Base-by-base conservation (phyloP, 2,797 vertebrate species). In the Phalanger gymnotis region DNA sequence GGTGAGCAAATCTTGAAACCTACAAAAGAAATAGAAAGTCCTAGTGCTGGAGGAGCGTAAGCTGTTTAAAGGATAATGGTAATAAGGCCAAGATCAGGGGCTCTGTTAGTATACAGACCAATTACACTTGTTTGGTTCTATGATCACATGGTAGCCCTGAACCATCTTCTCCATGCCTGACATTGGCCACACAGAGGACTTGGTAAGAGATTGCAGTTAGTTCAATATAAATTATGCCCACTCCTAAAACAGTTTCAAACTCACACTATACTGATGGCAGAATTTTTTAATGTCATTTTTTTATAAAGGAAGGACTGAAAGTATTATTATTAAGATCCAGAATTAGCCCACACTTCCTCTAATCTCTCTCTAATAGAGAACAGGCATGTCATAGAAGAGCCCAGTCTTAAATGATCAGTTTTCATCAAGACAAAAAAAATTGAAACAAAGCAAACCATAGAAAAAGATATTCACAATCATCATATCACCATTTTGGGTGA, bases 41-140 rank as follows among this genome's bases (percentile, higher is more conserved):
- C 51, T 55, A 40, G 55, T 31, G 90, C 93, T 87, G 1, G 6
- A 87, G 25, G 40, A 47, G 31, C 58, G 91, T 51, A 51, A 93
- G 53, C 90, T 47, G 66, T 92, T 73, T 53, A 93, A 96, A 56
- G 57, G 61, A 93, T 95, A 96, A 93, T 93, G 58, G 61, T 56
- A 28, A 34, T 92, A 55, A 96, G 61, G 51, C 92, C 40, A 56
- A 95, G 54, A n/a, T 87, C 57, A 93, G 90, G 94, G 27, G 95
- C 30, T 95, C 91, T 91, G 90, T 93, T 81, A 54, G 66, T 92
- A 25, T 34, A 66, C 93, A 51, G 56, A n/a, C 55, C 92, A 92
- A 95, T 96, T 91, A 58, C 81, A 90, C 95, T 56, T 91, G 1
- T 25, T 91, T 73, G 81, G 89, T 93, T 89, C 66, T 47, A 92